Evolutionary conservation across 2,888 invertebrate genomes (phyloP).

Genomic region (Mechanitis messenoides): DNA sequence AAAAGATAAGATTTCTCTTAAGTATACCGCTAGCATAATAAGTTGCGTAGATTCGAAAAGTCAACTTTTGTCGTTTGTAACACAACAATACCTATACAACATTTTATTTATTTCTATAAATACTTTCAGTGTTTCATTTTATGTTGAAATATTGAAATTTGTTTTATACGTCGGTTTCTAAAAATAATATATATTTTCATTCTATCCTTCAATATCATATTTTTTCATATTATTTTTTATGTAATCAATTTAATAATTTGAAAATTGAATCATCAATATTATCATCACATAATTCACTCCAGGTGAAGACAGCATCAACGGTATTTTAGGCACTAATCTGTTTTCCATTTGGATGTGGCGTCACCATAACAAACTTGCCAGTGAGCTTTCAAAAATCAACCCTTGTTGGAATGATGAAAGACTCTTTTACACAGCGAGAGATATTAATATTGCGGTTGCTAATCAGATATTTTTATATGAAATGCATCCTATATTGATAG

Average conservation of each 20-base stretch:
- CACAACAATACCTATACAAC: too few species aligned
- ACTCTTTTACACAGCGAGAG: slow-evolving; percentile 39
- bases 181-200: too few species aligned
- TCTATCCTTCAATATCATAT: too few species aligned
- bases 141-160: too few species aligned
- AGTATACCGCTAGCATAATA: too few species aligned
- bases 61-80: too few species aligned
- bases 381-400: slow-evolving; percentile 34
- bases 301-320: slow-evolving; percentile 32
- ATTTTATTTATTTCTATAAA: too few species aligned
- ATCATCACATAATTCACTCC: slow-evolving; percentile 4
- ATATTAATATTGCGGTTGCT: slow-evolving; percentile 42
- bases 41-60: too few species aligned
- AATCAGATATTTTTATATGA: slow-evolving; percentile 42
- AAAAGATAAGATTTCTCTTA: too few species aligned
- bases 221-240: too few species aligned
- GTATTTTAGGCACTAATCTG: slow-evolving; percentile 34
- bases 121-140: too few species aligned
- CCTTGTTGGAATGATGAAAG: slow-evolving; percentile 45
- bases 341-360: slow-evolving; percentile 41
- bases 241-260: neutral
- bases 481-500: slow-evolving; percentile 35
- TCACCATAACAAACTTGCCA: slow-evolving; percentile 41
- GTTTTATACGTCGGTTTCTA: too few species aligned
- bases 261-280: neutral